Conservation (phyloP, 1,140 invertebrate genomes). For the Trachelipus rathkii region DNA sequence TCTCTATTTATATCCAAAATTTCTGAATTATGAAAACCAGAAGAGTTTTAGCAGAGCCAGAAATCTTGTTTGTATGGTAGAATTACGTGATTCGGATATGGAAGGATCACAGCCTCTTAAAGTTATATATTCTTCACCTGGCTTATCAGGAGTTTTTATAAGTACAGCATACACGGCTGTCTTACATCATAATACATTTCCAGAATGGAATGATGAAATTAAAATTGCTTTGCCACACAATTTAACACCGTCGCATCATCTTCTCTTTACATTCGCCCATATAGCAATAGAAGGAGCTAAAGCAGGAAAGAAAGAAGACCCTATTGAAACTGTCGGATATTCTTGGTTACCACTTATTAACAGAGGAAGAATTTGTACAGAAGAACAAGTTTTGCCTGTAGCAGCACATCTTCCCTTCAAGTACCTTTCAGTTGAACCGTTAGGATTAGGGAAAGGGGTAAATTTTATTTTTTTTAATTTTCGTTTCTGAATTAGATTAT, state of each 20-base stretch:
- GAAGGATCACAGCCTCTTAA: conserved; percentile 65
- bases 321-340: conserved; percentile 81
- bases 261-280: conserved; percentile 85
- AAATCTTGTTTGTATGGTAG: conserved; percentile 84
- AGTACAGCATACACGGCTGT: conserved; percentile 49
- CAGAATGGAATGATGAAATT: conserved; percentile 83
- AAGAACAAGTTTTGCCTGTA: conserved; percentile 73
- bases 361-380: conserved; percentile 68
- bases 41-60: conserved; percentile 79
- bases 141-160: conserved; percentile 53
- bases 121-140: conserved; percentile 72
- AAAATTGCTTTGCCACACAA: conserved; percentile 76
- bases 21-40: conserved; percentile 84
- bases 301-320: conserved; percentile 65
- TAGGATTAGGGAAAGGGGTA: conserved; percentile 85
- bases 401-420: conserved; percentile 76
- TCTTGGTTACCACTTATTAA: conserved; percentile 80
- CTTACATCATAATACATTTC: conserved; percentile 73
- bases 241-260: conserved; percentile 70
- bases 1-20: conserved; percentile 82
- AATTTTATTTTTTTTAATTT: conserved; percentile 46
- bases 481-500: no score
- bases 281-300: conserved; percentile 63
- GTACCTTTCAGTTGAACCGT: conserved; percentile 80
- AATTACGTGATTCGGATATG: conserved; percentile 73